A percentile compares a stretch with the other conserved stretches of the same genome.
Evolutionary conservation across 2,888 invertebrate genomes (phyloP).

Genomic region (Hoplodrina blanda): DNA sequence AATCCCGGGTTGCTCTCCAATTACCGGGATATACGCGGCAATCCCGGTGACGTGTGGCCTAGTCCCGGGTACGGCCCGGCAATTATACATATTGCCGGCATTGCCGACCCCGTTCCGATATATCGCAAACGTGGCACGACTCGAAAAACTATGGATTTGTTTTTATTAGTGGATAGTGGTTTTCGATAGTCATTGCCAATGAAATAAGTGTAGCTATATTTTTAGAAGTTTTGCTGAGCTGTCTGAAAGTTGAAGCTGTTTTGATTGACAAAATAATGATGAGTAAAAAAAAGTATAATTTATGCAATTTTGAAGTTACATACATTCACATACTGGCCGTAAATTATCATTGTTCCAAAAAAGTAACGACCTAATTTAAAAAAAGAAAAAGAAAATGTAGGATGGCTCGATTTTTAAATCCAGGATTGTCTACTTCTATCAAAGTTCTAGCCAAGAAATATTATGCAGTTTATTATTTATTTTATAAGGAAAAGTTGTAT

Average conservation of each 20-base stretch:
- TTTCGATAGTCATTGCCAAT: conserved; percentile 23
- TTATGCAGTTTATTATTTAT: conserved; percentile 13
- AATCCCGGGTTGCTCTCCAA: conserved; percentile 89
- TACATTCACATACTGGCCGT: no score
- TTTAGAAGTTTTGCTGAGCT: conserved; percentile 4
- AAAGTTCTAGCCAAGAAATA: neutral
- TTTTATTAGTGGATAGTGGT: conserved; percentile 60
- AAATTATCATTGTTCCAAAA: no score
- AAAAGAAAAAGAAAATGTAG: no score
- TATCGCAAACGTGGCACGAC: conserved; percentile 70
- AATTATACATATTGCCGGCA: conserved; percentile 87
- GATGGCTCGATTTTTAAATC: neutral
- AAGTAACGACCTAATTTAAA: no score
- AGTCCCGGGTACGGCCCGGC: conserved; percentile 78
- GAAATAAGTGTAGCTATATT: neutral
- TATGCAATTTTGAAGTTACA: no score
- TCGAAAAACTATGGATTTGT: conserved; percentile 72
- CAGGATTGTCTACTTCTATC: neutral
- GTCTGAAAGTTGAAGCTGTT: neutral
- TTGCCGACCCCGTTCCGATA: conserved; percentile 76
- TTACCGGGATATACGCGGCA: conserved; percentile 90
- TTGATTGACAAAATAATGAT: neutral
- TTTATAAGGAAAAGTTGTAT: conserved; percentile 31
- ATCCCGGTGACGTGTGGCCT: conserved; percentile 88
- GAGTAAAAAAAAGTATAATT: no score